These are phyloP conservation scores for Amiota communis DNA, from an alignment of 2,888 invertebrate genomes.

Conservation along the genomic window DNA sequence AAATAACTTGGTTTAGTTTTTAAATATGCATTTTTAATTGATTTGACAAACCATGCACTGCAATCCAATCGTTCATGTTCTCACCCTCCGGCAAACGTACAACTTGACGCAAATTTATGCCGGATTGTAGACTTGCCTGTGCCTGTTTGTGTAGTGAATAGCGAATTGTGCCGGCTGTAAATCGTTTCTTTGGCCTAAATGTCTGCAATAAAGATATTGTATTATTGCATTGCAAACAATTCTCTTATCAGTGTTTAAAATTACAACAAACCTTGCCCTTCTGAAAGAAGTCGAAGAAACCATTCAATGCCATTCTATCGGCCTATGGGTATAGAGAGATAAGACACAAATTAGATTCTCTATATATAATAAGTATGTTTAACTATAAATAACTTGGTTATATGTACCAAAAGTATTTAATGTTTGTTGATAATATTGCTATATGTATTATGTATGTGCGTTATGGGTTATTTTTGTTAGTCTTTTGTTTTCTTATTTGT, in stretches of 20 bases:
- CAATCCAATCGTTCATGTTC: conserved; percentile 92
- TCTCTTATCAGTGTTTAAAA: not conserved
- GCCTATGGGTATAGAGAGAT: conserved; percentile 35
- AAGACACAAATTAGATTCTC: not conserved
- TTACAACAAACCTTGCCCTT: conserved; percentile 80
- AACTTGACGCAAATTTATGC: conserved; percentile 86
- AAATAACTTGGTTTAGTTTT: conserved; percentile 69
- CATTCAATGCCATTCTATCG: conserved; percentile 78
- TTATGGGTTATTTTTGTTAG: conserved; percentile 26
- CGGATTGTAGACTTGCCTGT: conserved; percentile 90
- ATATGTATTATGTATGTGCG: conserved; percentile 1
- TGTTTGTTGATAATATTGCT: conserved; percentile 12
- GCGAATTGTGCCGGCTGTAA: conserved; percentile 88
- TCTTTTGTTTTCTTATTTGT: not conserved
- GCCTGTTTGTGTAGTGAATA: conserved; percentile 91
- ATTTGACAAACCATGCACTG: conserved; percentile 84
- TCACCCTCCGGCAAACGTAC: conserved; percentile 89
- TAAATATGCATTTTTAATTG: not conserved
- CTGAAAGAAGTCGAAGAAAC: conserved; percentile 84
- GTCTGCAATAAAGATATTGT: conserved; percentile 77
- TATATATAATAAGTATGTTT: not conserved
- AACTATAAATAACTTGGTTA: conserved; percentile 6
- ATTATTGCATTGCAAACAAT: not conserved
- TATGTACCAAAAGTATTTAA: conserved; percentile 21
- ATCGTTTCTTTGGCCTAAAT: conserved; percentile 90